Conservation (phyloP, 37 sponge, comb jelly and placozoan species). For the Eunapius fragilis region DNA sequence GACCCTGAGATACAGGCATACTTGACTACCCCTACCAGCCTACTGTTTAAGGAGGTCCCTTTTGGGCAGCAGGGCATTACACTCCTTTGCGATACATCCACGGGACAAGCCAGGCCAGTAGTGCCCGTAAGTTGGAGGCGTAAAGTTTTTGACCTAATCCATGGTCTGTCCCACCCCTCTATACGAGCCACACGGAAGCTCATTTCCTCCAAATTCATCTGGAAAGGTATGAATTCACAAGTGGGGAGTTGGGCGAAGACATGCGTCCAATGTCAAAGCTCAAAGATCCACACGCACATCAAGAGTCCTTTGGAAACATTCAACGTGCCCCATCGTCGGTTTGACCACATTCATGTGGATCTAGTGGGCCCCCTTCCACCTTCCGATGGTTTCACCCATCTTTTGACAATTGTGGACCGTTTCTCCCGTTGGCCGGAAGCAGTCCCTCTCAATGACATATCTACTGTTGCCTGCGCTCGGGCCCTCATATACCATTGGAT, state of each 20-base stretch:
- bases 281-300: constrained; percentile 24
- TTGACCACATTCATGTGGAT: constrained; percentile 31
- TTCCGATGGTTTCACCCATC: constrained; percentile 31
- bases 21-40: background rate
- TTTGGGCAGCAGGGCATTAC: constrained; percentile 1
- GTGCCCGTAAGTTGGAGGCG: constrained; percentile 12
- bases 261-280: constrained; percentile 15
- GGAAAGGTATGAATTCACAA: constrained; percentile 19
- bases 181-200: constrained; percentile 18
- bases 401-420: constrained; percentile 21
- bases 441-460: constrained; percentile 31
- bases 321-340: constrained; percentile 1
- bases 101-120: constrained; percentile 22
- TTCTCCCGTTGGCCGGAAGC: constrained; percentile 39
- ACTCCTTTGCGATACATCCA: constrained; percentile 20
- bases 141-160: too few species aligned
- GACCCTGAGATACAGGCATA: constrained; percentile 15
- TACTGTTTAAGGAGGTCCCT: background rate
- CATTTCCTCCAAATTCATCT: background rate
- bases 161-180: constrained; percentile 23
- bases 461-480: constrained; percentile 16
- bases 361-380: constrained; percentile 29
- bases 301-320: background rate
- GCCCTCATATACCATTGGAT: too few species aligned
- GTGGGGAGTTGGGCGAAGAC: constrained; percentile 19